phyloP scores from a whole-genome alignment of 2,888 invertebrate species.

The Chrysopilus asiliformis region DNA sequence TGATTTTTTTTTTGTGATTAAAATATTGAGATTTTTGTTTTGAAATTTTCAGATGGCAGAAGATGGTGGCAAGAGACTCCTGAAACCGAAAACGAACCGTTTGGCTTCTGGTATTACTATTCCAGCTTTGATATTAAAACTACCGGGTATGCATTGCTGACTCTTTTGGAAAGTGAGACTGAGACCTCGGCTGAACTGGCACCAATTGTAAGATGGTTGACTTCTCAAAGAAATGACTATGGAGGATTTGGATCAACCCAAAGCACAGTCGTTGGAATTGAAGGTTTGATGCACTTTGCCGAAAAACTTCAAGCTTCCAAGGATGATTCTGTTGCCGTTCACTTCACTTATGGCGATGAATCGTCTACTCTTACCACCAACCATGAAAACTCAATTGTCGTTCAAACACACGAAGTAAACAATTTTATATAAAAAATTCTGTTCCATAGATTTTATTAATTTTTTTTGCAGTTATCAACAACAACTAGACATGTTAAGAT shows the following conservation, averaged over 20 bases:
- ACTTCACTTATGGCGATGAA: conserved; percentile 40
- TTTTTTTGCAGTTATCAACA: conserved; percentile 22
- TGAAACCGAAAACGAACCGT: background rate
- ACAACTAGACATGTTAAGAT: conserved; percentile 52
- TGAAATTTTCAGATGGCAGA: too few species aligned
- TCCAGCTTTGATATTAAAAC: conserved; percentile 65
- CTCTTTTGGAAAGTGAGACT: conserved; percentile 53
- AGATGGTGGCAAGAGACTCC: too few species aligned
- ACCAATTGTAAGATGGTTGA: too few species aligned
- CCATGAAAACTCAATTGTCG: conserved; percentile 63
- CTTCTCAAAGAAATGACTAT: too few species aligned
- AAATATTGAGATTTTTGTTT: too few species aligned
- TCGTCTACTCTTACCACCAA: conserved; percentile 58
- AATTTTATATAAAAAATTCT: background rate
- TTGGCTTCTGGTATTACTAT: conserved; percentile 39
- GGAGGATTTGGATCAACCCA: too few species aligned
- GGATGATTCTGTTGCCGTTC: conserved; percentile 39
- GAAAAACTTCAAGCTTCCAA: conserved; percentile 41
- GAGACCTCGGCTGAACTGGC: conserved; percentile 47
- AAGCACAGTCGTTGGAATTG: conserved; percentile 61
- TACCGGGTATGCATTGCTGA: conserved; percentile 76
- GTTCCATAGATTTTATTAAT: background rate
- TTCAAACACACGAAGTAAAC: conserved; percentile 61
- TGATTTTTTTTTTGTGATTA: too few species aligned
- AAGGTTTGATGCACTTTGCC: conserved; percentile 44